Evolutionary conservation across 2,113 vertebrate species (phyloP).

Genomic region (Cyprinodon tularosa): DNA sequence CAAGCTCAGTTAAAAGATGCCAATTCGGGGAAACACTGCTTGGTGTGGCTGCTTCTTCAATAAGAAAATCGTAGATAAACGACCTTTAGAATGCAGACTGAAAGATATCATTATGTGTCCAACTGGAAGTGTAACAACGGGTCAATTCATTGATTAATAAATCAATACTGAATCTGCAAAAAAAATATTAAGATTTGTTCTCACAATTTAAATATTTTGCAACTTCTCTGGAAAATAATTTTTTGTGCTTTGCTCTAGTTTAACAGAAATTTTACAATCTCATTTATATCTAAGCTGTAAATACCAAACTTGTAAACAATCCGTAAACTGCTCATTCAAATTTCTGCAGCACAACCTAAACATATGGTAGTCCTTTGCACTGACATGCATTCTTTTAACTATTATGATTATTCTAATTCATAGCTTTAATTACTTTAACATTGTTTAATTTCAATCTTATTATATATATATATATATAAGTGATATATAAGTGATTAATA

Average conservation of each 20-base stretch:
- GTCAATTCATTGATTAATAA: constrained; percentile 9
- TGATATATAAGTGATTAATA: too few relatives aligned
- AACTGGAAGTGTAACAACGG: constrained; percentile 2
- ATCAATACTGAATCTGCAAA: constrained; percentile 5
- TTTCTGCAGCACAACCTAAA: not conserved
- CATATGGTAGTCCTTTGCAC: not conserved
- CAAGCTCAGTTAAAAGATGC: constrained; percentile 15
- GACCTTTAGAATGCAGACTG: not conserved
- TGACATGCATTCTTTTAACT: not conserved
- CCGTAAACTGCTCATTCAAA: not conserved
- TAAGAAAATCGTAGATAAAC: not conserved
- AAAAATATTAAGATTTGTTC: not conserved
- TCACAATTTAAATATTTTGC: not conserved
- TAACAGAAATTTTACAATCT: not conserved
- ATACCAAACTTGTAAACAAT: not conserved
- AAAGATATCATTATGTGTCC: not conserved
- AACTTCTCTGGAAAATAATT: not conserved
- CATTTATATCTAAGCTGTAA: not conserved
- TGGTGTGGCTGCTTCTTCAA: not conserved
- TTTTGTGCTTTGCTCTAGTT: not conserved
- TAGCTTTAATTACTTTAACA: not conserved
- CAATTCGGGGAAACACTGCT: not conserved
- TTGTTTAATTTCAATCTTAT: not conserved
- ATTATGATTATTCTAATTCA: not conserved
- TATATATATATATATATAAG: too few relatives aligned